Percentiles rank a stretch among this genome's conserved stretches.
These are phyloP conservation scores for Virgularia gustaviana DNA, from an alignment of 92 coral and sea anemone genomes.

Conservation along the genomic window DNA sequence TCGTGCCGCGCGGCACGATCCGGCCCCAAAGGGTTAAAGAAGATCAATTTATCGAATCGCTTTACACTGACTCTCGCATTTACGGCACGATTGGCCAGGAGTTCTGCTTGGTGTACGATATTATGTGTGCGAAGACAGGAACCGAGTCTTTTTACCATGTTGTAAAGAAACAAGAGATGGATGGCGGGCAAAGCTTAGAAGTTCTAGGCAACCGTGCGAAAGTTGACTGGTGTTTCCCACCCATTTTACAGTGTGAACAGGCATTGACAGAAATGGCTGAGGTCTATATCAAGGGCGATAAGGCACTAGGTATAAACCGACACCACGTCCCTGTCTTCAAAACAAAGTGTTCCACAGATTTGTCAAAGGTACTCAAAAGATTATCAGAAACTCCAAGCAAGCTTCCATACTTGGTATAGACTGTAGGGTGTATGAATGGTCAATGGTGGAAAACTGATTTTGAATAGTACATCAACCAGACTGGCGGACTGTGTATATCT, in stretches of 20 bases:
- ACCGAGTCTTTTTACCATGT: slow-evolving; percentile 16
- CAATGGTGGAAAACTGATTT: neutral
- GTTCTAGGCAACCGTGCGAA: slow-evolving; percentile 8
- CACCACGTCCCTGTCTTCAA: slow-evolving; percentile 19
- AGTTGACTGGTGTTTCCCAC: slow-evolving; percentile 28
- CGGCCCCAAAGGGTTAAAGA: no score
- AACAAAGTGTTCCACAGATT: neutral
- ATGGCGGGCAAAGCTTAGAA: slow-evolving; percentile 19
- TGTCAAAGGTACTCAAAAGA: slow-evolving; percentile 17
- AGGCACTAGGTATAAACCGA: slow-evolving; percentile 10
- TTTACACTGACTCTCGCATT: slow-evolving; percentile 7
- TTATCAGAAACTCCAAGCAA: slow-evolving; percentile 1
- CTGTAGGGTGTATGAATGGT: neutral
- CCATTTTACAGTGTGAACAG: slow-evolving; percentile 21
- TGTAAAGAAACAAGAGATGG: slow-evolving; percentile 12
- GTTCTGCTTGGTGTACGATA: slow-evolving; percentile 20
- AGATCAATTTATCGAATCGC: slow-evolving; percentile 5
- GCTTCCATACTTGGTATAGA: slow-evolving; percentile 11
- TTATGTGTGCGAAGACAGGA: slow-evolving; percentile 13
- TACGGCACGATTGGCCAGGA: slow-evolving; percentile 1
- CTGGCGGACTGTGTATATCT: no score
- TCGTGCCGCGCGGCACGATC: no score
- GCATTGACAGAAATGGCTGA: slow-evolving; percentile 22
- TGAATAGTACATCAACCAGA: no score
- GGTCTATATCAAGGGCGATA: slow-evolving; percentile 1